Evolutionary conservation across 2,797 vertebrate genomes (phyloP).

Genomic region (Micrastur ruficollis): DNA sequence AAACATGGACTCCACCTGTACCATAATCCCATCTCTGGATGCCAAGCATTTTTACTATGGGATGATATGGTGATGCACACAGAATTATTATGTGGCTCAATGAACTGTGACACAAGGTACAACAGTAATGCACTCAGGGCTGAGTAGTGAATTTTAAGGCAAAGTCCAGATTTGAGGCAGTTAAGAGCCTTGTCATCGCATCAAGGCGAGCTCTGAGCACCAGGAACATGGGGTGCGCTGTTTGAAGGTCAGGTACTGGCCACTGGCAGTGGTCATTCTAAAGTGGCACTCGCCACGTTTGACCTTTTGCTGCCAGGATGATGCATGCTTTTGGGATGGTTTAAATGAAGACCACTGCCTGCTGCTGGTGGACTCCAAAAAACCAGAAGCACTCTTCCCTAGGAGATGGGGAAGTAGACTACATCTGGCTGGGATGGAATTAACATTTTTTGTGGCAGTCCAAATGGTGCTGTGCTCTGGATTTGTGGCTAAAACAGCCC

Average conservation of each 20-base stretch:
- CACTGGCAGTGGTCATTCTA: background rate
- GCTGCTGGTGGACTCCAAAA: background rate
- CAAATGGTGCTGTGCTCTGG: background rate
- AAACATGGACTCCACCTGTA: background rate
- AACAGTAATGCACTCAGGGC: background rate
- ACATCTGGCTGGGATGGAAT: background rate
- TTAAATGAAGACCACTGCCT: background rate
- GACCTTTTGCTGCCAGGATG: background rate
- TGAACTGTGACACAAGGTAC: background rate
- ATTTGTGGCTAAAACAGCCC: background rate
- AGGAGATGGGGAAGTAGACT: background rate
- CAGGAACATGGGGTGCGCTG: background rate
- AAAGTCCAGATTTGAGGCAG: background rate
- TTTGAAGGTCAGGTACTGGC: background rate
- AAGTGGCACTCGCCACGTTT: background rate
- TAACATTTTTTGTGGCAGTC: background rate
- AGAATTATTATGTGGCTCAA: background rate
- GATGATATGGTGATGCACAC: background rate
- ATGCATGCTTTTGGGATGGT: background rate
- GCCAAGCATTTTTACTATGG: background rate
- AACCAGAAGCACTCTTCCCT: background rate
- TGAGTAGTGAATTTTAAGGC: background rate
- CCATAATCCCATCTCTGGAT: background rate
- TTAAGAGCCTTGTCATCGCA: background rate
- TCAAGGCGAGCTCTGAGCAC: background rate